Evolutionary conservation across 2,113 vertebrate species (phyloP), one percentile per base, ranked within the genome.

Genomic region (Pungitius pungitius): DNA sequence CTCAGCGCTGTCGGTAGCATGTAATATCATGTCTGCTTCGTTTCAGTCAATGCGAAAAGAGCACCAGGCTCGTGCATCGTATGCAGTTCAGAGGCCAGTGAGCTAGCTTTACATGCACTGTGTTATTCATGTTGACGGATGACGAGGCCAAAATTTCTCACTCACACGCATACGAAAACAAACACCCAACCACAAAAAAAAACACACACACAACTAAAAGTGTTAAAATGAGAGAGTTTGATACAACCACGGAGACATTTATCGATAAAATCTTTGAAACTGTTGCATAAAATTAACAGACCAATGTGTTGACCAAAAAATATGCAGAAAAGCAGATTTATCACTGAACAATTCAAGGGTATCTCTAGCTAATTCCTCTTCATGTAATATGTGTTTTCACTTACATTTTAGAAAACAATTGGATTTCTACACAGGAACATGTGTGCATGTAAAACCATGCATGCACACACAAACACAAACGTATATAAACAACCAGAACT

Each of bases 201-300:
- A 35, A 37, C 47, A 49, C 47, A 51, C 35, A 59, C 42, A 22
- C 52, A 37, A 20, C 20, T 8, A 56, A 57, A 75, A 40, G 37
- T 26, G n/a, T 57, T 65, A 42, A 69, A 67, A 45, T 63, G 56
- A n/a, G 13, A 47, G 51, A 37, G 30, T 64, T 59, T 66, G 55
- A 75, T 66, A 71, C 27, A 69, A 47, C 60, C 40, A 54, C 69
- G 45, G 33, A 57, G 30, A 73, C 24, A 62, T 64, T n/a, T 54
- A 68, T 59, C 27, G 6, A 7, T 40, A 30, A 62, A 71, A 70
- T 76, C 27, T 65, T 67, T 22, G 57, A 24, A 51, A 8, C 60
- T 73, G 40, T 60, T 17, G 14, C 56, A 43, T 42, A 74, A 24
- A 79, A 71, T 75, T 52, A 77, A 67, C 15, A 75, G 45, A 69